These are phyloP conservation scores for Merodon equestris DNA, from an alignment of 2,888 invertebrate genomes.

Conservation along the genomic window DNA sequence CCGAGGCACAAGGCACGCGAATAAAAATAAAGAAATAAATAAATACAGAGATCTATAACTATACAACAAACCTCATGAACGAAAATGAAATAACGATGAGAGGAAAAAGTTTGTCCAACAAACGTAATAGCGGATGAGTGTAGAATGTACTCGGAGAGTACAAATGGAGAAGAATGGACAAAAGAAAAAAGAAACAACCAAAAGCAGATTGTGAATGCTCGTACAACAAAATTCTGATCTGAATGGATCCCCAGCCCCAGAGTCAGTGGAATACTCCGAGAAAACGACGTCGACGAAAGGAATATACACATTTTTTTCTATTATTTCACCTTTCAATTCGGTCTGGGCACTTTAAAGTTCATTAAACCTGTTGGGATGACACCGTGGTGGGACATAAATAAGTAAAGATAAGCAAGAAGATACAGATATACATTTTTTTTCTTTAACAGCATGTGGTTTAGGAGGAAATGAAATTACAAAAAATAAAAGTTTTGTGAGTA, in stretches of 20 bases:
- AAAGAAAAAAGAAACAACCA: constrained; percentile 14
- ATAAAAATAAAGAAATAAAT: constrained; percentile 32
- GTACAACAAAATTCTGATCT: constrained; percentile 53
- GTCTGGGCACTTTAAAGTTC: constrained; percentile 55
- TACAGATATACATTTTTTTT: constrained; percentile 7
- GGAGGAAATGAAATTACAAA: constrained; percentile 11
- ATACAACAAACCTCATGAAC: constrained; percentile 55
- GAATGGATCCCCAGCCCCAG: constrained; percentile 41
- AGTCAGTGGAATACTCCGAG: background rate
- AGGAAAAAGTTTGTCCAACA: constrained; percentile 25
- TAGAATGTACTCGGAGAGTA: constrained; percentile 32
- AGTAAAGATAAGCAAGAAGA: constrained; percentile 9
- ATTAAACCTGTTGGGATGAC: constrained; percentile 55
- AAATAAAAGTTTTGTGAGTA: constrained; percentile 52
- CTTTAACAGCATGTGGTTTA: background rate
- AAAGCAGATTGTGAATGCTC: constrained; percentile 31
- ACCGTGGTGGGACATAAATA: constrained; percentile 47
- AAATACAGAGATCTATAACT: constrained; percentile 15
- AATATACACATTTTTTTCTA: constrained; percentile 1
- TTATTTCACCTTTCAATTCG: constrained; percentile 40
- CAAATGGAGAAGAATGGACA: constrained; percentile 20
- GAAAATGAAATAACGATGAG: constrained; percentile 16
- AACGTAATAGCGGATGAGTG: constrained; percentile 46
- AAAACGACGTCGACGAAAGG: constrained; percentile 23
- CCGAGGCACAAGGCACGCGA: constrained; percentile 54